Conservation (phyloP, 2,113 vertebrate species). For the Tetrao urogallus region DNA sequence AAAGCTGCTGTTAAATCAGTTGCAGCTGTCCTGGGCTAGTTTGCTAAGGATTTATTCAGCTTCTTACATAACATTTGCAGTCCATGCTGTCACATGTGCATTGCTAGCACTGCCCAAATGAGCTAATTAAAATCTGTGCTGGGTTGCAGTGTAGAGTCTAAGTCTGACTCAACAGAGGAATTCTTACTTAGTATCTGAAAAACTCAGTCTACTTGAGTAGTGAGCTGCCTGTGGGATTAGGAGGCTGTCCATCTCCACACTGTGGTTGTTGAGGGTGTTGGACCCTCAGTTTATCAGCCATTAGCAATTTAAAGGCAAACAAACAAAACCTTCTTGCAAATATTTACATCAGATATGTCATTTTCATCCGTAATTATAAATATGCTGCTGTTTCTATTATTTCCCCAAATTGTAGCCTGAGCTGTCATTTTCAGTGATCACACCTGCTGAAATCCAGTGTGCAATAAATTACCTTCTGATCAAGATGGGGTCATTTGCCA, state of each 20-base stretch:
- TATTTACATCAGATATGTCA: not conserved
- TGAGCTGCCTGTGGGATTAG: not conserved
- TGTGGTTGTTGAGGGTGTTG: not conserved
- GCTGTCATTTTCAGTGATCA: constrained; percentile 21
- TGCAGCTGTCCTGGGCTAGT: not conserved
- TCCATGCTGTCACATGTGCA: not conserved
- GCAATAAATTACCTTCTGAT: constrained; percentile 25
- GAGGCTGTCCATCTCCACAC: not conserved
- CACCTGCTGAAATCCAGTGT: not conserved
- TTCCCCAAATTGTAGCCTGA: not conserved
- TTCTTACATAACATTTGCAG: not conserved
- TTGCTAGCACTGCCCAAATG: not conserved
- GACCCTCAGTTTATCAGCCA: not conserved
- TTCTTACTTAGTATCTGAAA: not conserved
- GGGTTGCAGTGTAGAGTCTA: not conserved
- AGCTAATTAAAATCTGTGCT: not conserved
- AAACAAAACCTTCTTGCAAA: not conserved
- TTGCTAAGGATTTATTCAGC: not conserved
- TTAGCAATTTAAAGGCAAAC: not conserved
- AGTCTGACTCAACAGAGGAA: not conserved
- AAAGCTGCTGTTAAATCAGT: not conserved
- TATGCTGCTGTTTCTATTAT: not conserved
- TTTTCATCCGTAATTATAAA: not conserved
- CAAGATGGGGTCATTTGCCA: constrained; percentile 23
- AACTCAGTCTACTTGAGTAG: not conserved